Base-by-base conservation (phyloP, 1,140 invertebrate species). In the Pseudomyrmex gracilis region DNA sequence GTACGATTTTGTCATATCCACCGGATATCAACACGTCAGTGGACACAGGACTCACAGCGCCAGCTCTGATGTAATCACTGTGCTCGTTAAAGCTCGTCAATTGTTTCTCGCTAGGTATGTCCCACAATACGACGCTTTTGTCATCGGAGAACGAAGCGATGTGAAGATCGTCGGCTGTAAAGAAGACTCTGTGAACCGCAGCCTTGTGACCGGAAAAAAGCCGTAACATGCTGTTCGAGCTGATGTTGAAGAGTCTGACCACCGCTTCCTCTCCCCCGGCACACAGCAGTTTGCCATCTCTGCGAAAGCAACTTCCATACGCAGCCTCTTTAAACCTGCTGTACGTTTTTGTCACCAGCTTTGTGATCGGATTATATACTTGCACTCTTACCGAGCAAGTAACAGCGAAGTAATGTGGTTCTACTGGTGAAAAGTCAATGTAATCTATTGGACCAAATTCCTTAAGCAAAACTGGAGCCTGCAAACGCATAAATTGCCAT, bases 131-230 rank as follows among this genome's bases (percentile, higher is more conserved):
- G 8, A 98, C 96, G n/a, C 96, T 95, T 93, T 98, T 98, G 92
- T 99, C 99, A 95, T 99, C 98, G 8, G 98, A 98, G 93, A 98
- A 99, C 90, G 98, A 98, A 7, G 97, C 95, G 47, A 99, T 95
- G 76, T 97, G 97, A 47, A 96, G 93, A 90, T 97, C 96, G 92
- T 97, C 97, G 49, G 95, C 94, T 15, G 98, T 96, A 89, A 99
- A 99, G 91, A 96, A 97, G 84, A 97, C 97, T 55, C 98, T 95
- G 92, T 98, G 98, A 1, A 98, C 97, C 10, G 96, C 90, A 51
- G 90, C 91, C 47, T 95, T 96, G 85, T 90, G 95, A 83, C 93
- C 93, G n/a, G 92, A 93, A 73, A 94, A 95, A 84, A 94, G 84
- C 85, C 98, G 94, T 2, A 99, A 93, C 55, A 97, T 95, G 90